Evolutionary conservation across 1,140 invertebrate species (phyloP).

Genomic region (Bombus consobrinus): DNA sequence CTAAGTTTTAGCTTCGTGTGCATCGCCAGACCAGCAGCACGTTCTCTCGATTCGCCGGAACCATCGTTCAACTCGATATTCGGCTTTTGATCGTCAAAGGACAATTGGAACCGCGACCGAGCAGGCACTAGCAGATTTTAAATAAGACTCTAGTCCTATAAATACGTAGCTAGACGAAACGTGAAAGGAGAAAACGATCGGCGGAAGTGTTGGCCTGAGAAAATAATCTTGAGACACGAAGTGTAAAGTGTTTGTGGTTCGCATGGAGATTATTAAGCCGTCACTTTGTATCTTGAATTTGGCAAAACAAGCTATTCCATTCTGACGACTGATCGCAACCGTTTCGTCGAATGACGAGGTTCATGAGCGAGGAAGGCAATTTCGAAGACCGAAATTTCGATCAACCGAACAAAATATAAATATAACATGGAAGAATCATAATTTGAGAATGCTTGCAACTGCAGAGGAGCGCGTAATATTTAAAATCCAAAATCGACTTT

Average conservation of each 20-base stretch:
- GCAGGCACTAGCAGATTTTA: conserved; percentile 53
- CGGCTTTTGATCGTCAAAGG: not conserved
- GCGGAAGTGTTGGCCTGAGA: conserved; percentile 4
- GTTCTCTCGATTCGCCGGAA: not conserved
- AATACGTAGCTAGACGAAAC: conserved; percentile 66
- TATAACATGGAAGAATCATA: too few relatives aligned
- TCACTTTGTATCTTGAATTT: not conserved
- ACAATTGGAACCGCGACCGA: conserved; percentile 10
- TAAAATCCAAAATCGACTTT: too few relatives aligned
- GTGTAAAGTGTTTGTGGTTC: conserved; percentile 28
- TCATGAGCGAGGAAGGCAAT: too few relatives aligned
- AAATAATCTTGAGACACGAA: not conserved
- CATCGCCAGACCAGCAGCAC: not conserved
- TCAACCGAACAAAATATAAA: too few relatives aligned
- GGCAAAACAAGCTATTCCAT: too few relatives aligned
- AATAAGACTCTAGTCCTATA: conserved; percentile 73
- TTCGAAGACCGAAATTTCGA: too few relatives aligned
- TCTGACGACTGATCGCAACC: not conserved
- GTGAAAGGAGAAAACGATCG: conserved; percentile 17
- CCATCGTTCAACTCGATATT: too few relatives aligned
- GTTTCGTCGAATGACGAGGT: too few relatives aligned
- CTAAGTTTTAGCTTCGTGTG: not conserved
- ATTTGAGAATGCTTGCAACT: too few relatives aligned
- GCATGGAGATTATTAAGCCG: not conserved
- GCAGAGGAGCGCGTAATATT: too few relatives aligned